A percentile compares a stretch with the other conserved stretches of the same genome.
These are phyloP conservation scores for Neocrepidodera transversa DNA, from an alignment of 2,888 invertebrate genomes.

Conservation along the genomic window DNA sequence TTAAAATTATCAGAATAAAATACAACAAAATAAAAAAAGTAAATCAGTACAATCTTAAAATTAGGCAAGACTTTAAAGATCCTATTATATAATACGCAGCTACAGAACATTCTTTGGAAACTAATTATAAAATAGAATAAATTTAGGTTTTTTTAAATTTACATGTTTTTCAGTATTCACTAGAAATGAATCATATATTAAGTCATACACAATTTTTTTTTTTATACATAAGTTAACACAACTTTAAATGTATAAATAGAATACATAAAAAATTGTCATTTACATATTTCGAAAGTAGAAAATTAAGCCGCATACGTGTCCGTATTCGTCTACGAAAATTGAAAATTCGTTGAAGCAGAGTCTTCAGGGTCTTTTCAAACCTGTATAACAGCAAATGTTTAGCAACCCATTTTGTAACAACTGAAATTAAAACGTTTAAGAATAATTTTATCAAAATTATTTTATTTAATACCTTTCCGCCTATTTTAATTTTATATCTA, in stretches of 20 bases:
- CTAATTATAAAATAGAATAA: too few species aligned
- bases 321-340: slow-evolving; percentile 84
- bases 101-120: not conserved
- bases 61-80: not conserved
- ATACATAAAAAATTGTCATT: slow-evolving; percentile 29
- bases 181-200: too few species aligned
- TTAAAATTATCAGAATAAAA: too few species aligned
- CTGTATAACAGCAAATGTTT: slow-evolving; percentile 75
- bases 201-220: too few species aligned
- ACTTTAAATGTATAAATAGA: too few species aligned
- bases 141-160: too few species aligned
- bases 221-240: too few species aligned
- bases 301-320: slow-evolving; percentile 81
- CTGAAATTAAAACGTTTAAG: too few species aligned
- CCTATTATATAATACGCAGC: not conserved
- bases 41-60: not conserved
- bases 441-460: too few species aligned
- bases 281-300: slow-evolving; percentile 64
- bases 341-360: slow-evolving; percentile 89
- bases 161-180: too few species aligned
- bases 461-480: slow-evolving; percentile 57
- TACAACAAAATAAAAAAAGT: too few species aligned
- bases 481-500: slow-evolving; percentile 72
- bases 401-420: slow-evolving; percentile 69
- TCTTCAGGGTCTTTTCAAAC: slow-evolving; percentile 69